Evolutionary conservation across 1,140 invertebrate species (phyloP).

Genomic region (Cotesia vestalis): DNA sequence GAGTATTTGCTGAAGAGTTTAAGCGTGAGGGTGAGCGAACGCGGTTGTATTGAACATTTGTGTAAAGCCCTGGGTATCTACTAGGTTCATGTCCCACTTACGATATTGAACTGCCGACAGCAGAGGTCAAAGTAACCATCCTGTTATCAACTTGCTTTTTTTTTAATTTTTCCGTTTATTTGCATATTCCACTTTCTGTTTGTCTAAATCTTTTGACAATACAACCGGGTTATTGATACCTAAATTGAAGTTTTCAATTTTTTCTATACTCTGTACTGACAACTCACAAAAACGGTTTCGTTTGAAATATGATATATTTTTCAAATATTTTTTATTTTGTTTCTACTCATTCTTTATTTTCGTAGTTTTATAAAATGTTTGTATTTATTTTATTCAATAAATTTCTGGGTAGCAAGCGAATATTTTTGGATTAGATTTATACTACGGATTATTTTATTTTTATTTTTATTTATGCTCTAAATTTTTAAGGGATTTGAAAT

Average conservation of each 20-base stretch:
- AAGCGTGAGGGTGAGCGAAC: constrained; percentile 24
- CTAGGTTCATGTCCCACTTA: constrained; percentile 59
- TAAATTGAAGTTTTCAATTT: neutral
- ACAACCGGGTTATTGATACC: neutral
- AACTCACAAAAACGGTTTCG: no score
- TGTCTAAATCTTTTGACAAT: neutral
- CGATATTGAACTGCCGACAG: constrained; percentile 54
- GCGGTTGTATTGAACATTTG: constrained; percentile 27
- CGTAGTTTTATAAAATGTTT: no score
- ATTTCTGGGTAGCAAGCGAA: no score
- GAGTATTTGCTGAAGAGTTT: constrained; percentile 28
- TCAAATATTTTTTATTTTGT: no score
- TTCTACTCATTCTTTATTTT: no score
- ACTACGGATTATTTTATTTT: no score
- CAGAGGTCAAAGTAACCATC: constrained; percentile 5
- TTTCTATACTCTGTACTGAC: no score
- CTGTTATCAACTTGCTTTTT: constrained; percentile 4
- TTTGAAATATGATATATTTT: no score
- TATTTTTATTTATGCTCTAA: no score
- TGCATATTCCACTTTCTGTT: neutral
- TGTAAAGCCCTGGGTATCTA: constrained; percentile 8
- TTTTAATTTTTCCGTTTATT: neutral
- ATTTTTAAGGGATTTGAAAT: no score
- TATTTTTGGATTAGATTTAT: no score
- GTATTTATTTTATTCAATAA: no score